Evolutionary conservation across 2,888 invertebrate species (phyloP).

Genomic region (Tetragonula carbonaria): DNA sequence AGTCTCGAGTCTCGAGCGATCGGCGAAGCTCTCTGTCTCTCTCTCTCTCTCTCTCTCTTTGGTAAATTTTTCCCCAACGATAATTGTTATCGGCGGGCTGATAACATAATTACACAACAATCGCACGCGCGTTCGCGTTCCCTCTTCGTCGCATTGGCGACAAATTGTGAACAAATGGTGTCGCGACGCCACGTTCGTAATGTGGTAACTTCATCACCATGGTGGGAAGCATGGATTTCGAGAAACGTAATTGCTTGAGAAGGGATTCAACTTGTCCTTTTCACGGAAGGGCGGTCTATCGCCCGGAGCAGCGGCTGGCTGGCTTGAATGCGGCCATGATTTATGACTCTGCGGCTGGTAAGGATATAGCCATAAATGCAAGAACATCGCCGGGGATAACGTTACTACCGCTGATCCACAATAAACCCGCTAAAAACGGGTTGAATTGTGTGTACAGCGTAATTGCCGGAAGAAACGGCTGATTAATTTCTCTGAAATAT

Average conservation of each 20-base stretch:
- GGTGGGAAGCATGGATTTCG: conserved; percentile 24
- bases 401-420: conserved; percentile 31
- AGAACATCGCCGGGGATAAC: conserved; percentile 60
- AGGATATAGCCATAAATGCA: conserved; percentile 65
- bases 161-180: too few species aligned
- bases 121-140: too few species aligned
- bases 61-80: too few species aligned
- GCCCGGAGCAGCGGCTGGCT: conserved; percentile 19
- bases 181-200: background rate
- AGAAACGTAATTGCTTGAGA: conserved; percentile 63
- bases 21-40: background rate
- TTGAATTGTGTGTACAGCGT: background rate
- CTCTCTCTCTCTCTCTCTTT: too few species aligned
- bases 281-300: conserved; percentile 58
- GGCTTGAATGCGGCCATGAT: conserved; percentile 72
- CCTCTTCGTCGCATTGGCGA: too few species aligned
- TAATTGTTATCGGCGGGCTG: too few species aligned
- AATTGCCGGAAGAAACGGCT: conserved; percentile 3
- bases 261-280: conserved; percentile 61
- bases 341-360: conserved; percentile 68
- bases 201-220: conserved; percentile 23
- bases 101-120: too few species aligned
- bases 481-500: background rate
- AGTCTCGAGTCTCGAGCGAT: background rate
- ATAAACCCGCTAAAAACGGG: conserved; percentile 34